Percentiles rank a stretch among this genome's conserved stretches.
Conservation (phyloP, 1,140 invertebrate species). For the Drosophila varians region DNA sequence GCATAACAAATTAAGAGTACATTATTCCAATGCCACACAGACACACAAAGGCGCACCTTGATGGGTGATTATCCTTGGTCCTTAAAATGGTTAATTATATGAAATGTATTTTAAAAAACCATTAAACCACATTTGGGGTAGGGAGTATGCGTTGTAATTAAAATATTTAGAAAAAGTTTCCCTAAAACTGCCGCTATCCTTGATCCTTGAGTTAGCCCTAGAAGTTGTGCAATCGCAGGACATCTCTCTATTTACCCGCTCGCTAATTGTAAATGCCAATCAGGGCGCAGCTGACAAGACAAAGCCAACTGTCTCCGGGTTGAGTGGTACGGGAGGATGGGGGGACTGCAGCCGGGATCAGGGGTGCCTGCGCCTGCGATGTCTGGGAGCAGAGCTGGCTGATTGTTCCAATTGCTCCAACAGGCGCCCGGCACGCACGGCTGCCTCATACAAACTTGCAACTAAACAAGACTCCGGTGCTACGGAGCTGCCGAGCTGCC, state of each 20-base stretch:
- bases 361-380: too few relatives aligned
- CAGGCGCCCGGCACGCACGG: conserved; percentile 71
- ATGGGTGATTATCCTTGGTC: not conserved
- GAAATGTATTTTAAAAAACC: too few relatives aligned
- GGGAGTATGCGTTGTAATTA: too few relatives aligned
- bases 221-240: conserved; percentile 25
- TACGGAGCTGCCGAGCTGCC: too few relatives aligned
- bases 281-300: conserved; percentile 54
- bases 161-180: too few relatives aligned
- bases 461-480: conserved; percentile 54
- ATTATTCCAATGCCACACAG: conserved; percentile 65
- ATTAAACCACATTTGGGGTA: too few relatives aligned
- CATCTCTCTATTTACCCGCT: conserved; percentile 65
- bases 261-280: conserved; percentile 83
- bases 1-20: conserved; percentile 76
- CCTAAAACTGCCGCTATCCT: too few relatives aligned
- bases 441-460: conserved; percentile 78
- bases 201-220: conserved; percentile 15
- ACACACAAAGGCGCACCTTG: conserved; percentile 4
- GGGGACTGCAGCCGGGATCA: too few relatives aligned
- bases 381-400: conserved; percentile 43
- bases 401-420: conserved; percentile 79
- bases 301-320: conserved; percentile 34
- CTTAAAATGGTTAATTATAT: too few relatives aligned
- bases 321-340: conserved; percentile 1